phyloP scores from a whole-genome alignment of 2,113 vertebrate genomes.

The Oenanthe oenanthe region DNA sequence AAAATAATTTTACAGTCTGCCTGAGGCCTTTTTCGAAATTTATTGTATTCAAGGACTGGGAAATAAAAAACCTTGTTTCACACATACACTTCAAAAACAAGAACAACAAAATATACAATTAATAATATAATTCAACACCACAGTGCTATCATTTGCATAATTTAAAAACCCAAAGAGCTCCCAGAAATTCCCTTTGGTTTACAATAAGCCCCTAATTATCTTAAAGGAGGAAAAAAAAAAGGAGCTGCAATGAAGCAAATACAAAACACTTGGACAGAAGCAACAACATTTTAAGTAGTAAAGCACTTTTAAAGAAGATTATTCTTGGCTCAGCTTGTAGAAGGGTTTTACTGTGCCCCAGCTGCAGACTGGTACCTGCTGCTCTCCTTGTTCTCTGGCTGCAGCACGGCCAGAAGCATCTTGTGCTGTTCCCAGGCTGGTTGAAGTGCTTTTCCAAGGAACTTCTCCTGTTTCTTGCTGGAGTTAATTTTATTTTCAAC shows the following conservation, averaged over 20 bases:
- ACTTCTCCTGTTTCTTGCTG: neutral
- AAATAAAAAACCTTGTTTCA: neutral
- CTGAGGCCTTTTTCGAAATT: neutral
- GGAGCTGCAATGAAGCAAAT: neutral
- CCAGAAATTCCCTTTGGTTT: slow-evolving; percentile 31
- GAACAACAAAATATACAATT: neutral
- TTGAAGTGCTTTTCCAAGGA: neutral
- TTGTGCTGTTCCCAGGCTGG: neutral
- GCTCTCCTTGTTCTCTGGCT: slow-evolving; percentile 9
- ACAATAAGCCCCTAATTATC: slow-evolving; percentile 16
- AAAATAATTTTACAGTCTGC: neutral
- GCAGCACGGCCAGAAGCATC: neutral
- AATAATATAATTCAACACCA: neutral
- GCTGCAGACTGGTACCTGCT: slow-evolving; percentile 50
- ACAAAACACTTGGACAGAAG: slow-evolving; percentile 26
- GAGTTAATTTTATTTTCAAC: neutral
- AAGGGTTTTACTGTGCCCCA: slow-evolving; percentile 30
- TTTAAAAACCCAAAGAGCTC: slow-evolving; percentile 9
- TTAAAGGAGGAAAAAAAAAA: neutral
- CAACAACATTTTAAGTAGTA: slow-evolving; percentile 15
- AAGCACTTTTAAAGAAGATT: slow-evolving; percentile 24
- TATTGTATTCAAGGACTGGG: neutral
- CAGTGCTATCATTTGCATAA: slow-evolving; percentile 13
- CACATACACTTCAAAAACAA: neutral
- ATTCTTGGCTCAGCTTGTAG: slow-evolving; percentile 15